These are phyloP conservation scores for Phrynocephalus versicolor DNA, from an alignment of 2,113 vertebrate genomes.

Conservation along the genomic window DNA sequence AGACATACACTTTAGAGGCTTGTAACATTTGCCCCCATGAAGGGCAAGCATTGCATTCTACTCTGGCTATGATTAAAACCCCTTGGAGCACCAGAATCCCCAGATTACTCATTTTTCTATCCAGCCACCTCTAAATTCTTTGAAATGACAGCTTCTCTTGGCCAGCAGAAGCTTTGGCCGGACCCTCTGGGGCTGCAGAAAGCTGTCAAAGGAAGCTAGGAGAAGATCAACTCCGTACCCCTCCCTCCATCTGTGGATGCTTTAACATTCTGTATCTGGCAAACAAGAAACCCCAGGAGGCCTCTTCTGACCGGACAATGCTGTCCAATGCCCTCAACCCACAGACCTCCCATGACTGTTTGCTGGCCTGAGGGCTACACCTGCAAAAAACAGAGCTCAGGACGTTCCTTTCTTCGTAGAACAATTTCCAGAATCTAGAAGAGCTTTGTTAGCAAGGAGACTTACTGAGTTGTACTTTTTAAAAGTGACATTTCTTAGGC, in stretches of 20 bases:
- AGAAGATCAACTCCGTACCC: neutral
- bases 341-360: neutral
- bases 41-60: neutral
- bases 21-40: neutral
- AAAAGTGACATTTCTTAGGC: too few relatives aligned
- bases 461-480: too few relatives aligned
- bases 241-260: neutral
- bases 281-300: neutral
- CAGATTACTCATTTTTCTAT: neutral
- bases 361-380: neutral
- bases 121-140: neutral
- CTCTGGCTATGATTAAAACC: neutral
- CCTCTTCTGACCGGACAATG: too few relatives aligned
- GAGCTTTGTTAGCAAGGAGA: too few relatives aligned
- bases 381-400: neutral
- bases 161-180: neutral
- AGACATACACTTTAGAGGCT: neutral
- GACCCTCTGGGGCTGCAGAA: neutral
- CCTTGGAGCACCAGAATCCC: neutral
- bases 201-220: neutral
- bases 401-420: too few relatives aligned
- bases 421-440: too few relatives aligned
- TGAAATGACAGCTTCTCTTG: neutral
- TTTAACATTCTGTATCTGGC: neutral
- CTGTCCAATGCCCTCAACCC: neutral